Base-by-base conservation (phyloP, 2,888 invertebrate species). In the Ethmia dodecea region DNA sequence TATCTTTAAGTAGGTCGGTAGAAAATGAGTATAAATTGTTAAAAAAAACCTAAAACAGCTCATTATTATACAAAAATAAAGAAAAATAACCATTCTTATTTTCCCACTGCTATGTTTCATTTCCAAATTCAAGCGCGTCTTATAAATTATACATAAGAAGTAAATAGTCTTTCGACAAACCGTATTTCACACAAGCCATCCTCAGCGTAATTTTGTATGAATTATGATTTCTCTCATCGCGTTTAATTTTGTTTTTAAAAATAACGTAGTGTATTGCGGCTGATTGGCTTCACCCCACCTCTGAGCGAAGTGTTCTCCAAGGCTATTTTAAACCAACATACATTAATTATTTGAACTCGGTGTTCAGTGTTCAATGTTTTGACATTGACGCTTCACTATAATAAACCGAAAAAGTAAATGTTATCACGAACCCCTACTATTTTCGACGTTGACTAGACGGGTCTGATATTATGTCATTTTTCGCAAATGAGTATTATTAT, bases 301-400 rank as follows among this genome's bases (percentile, higher is more conserved):
- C 43, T 43, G 47, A 49, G 47, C 46, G 56, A 56, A 74, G 66
- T 65, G 64, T 48, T 60, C 25, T 53, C 61, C 77, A 79, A 77
- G 76, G 78, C 58, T 72, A 54, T 70, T 67, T 75, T 20, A 31
- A 22, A 28, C 13, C 51, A 59, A 58, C 60, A 42, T 32, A 41
- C 55, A 59, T 67, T 56, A 52, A 51, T 60, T 55, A 44, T 52
- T 36, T 37, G 37, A 42, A 52, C 55, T 50, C 46, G 49, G 44
- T 39, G 52, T 47, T 52, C 53, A 51, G 53, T 54, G 49, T 55
- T 53, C 50, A 47, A 55, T 62, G 60, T 63, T 66, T 62, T 68
- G 67, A 65, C 65, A 61, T 61, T 60, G 55, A 57, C 43, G 60
- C 44, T 54, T 52, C 28, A 41, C 35, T 41, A 43, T 35, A 47